These are phyloP conservation scores for Etheostoma cragini DNA, from an alignment of 2,113 vertebrate genomes.

Conservation along the genomic window DNA sequence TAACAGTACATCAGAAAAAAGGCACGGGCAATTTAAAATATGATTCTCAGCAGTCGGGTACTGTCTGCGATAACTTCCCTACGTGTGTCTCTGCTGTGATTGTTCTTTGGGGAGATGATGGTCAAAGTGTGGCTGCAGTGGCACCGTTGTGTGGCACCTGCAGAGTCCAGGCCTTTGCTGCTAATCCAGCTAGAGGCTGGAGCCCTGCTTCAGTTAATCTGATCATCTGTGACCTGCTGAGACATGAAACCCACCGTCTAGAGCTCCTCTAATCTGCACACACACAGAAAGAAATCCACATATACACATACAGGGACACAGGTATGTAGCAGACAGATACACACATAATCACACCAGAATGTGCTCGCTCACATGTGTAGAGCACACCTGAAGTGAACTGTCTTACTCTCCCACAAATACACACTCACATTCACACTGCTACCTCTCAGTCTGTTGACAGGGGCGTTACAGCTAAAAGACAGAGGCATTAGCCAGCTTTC, in stretches of 20 bases:
- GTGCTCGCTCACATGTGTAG: not conserved
- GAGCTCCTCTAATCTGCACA: conserved; percentile 73
- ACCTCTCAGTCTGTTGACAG: conserved; percentile 46
- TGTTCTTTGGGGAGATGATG: conserved; percentile 7
- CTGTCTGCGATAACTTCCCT: not conserved
- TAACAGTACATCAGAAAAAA: not conserved
- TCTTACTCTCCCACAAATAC: conserved; percentile 4
- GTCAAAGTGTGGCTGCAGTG: conserved; percentile 12
- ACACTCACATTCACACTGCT: conserved; percentile 26
- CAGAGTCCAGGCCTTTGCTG: conserved; percentile 47
- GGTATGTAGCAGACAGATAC: conserved; percentile 3
- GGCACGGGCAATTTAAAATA: conserved; percentile 4
- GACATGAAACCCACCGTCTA: conserved; percentile 76
- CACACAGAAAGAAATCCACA: conserved; percentile 31
- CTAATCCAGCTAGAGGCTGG: conserved; percentile 71
- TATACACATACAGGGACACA: conserved; percentile 6
- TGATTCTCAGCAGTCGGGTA: conserved; percentile 16
- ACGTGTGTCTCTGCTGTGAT: not conserved
- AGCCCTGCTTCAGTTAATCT: conserved; percentile 76
- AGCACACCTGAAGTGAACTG: conserved; percentile 6
- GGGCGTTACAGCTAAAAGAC: conserved; percentile 52
- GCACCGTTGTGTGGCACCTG: conserved; percentile 35
- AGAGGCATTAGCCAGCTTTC: conserved; percentile 46
- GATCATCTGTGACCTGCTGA: conserved; percentile 83
- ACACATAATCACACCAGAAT: not conserved